Conservation (phyloP, 53 echinoderm and acorn worm species). For the Stichopus horrens region DNA sequence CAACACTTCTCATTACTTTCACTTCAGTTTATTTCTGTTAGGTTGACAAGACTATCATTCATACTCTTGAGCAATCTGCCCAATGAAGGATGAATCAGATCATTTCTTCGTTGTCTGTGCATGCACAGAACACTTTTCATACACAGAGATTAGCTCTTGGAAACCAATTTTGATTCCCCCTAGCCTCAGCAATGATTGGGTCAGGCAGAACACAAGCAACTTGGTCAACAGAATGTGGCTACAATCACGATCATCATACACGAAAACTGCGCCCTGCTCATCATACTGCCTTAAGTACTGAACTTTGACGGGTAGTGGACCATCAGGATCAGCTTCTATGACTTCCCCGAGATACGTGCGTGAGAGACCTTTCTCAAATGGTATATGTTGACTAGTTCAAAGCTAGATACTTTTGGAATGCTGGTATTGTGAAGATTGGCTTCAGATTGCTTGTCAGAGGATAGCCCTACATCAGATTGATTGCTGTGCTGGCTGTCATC, state of each 20-base stretch:
- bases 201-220: background rate
- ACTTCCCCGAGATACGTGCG: background rate
- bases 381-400: background rate
- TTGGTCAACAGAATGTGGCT: background rate
- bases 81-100: too few relatives aligned
- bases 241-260: background rate
- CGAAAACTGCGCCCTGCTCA: conserved; percentile 12
- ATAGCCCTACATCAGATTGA: background rate
- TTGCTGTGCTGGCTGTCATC: background rate
- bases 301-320: background rate
- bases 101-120: too few relatives aligned
- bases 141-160: background rate
- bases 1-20: too few relatives aligned
- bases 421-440: background rate
- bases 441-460: background rate
- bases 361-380: background rate
- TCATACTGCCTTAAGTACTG: background rate
- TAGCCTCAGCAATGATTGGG: background rate
- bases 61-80: too few relatives aligned
- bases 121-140: too few relatives aligned
- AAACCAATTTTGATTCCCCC: background rate
- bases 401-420: background rate
- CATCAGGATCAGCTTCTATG: background rate
- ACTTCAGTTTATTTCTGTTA: too few relatives aligned
- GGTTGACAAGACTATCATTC: too few relatives aligned